Evolutionary conservation across 2,888 invertebrate genomes (phyloP), one percentile per base, ranked within the genome.

Genomic region (Hedychridium roseum): DNA sequence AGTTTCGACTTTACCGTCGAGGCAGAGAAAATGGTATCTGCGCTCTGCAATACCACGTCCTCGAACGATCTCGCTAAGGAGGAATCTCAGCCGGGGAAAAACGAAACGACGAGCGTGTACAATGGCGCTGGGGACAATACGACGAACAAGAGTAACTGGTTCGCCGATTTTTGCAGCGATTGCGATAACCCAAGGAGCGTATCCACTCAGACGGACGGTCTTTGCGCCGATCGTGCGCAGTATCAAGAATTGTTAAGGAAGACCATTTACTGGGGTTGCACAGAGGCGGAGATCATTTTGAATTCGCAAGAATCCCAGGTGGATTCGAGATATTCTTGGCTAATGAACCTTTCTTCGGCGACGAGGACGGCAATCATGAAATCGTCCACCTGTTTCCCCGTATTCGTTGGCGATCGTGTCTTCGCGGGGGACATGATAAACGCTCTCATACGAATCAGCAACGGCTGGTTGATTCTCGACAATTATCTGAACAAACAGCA

Each of bases 21-120:
- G 70, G 85, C 85, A 20, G 85, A 85, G 58, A 80, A 82, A 64
- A 85, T 85, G 85, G 85, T 85, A 1, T 85, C 85, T 0, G 84
- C 84, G 59, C 78, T 85, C 3, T 85, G 85, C 70, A 84, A 83
- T 54, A 82, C 83, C 57, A 70, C 82, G 3, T 70, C 73, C 1
- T 64, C 67, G 6, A 72, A 67, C 44, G 72, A 73, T 16, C 34
- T 64, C 0, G 51, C 32, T 0, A 68, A 69, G 16, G 66, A 70
- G 1, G 65, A 64, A 6, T 36, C 40, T 15, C 41, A 43, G 4
- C 44, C 39, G 3, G 39, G 43, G 1, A 57, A 54, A 17, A 42
- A 47, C 1, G 48, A 52, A 4, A 41, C 45, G 0, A 49, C 44
- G 1, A 45, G 57, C 2, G 44, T 59, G 26, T 70, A 65, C 20